phyloP scores from a whole-genome alignment of 2,113 vertebrate genomes.

The Diadophis punctatus region DNA sequence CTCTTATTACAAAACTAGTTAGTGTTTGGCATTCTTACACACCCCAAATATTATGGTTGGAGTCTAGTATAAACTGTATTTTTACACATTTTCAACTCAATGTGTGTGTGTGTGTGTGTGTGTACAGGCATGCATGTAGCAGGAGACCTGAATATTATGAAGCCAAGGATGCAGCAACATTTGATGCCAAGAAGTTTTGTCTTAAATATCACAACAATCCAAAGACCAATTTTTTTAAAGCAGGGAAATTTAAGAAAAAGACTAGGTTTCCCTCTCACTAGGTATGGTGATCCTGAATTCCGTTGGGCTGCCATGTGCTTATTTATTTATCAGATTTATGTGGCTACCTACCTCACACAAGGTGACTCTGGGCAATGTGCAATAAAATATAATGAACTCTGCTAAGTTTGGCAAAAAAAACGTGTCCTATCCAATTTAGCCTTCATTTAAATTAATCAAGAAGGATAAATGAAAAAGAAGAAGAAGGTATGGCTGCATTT shows the following conservation, averaged over 20 bases:
- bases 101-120: background rate
- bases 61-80: slow-evolving; percentile 6
- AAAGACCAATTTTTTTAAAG: background rate
- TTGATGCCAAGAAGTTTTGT: background rate
- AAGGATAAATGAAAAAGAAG: background rate
- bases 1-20: slow-evolving; percentile 35
- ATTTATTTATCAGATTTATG: background rate
- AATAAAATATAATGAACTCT: background rate
- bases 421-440: background rate
- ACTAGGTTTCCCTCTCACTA: background rate
- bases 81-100: slow-evolving; percentile 7
- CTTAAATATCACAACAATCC: background rate
- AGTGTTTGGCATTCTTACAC: slow-evolving; percentile 7
- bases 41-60: background rate
- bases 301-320: background rate
- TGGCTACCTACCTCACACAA: background rate
- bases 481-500: background rate
- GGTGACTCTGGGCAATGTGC: background rate
- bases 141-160: background rate
- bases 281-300: background rate
- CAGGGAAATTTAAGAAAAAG: background rate
- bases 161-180: background rate
- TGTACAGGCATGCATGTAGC: background rate
- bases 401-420: background rate
- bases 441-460: background rate